A percentile compares a stretch with the other conserved stretches of the same genome.
These are phyloP conservation scores for Rosalia funebris DNA, from an alignment of 2,888 invertebrate genomes.

Conservation along the genomic window DNA sequence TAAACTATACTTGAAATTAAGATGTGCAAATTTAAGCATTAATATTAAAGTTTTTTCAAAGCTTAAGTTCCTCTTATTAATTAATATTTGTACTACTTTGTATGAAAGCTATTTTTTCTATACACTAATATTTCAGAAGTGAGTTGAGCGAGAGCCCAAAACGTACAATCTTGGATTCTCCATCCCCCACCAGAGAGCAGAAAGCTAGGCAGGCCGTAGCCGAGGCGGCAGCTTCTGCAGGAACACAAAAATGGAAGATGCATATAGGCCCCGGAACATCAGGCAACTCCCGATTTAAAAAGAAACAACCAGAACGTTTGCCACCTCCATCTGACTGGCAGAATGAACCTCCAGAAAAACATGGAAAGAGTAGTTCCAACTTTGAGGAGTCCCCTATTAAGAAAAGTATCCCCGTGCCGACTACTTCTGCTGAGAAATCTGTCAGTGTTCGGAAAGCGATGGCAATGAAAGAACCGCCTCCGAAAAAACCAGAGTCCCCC, in stretches of 20 bases:
- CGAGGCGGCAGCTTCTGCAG: conserved; percentile 65
- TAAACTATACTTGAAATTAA: too few relatives aligned
- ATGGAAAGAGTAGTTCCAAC: conserved; percentile 56
- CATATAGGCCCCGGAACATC: conserved; percentile 71
- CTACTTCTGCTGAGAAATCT: conserved; percentile 67
- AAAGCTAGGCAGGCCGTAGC: conserved; percentile 65
- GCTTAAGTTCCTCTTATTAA: conserved; percentile 45
- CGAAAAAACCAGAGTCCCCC: conserved; percentile 56
- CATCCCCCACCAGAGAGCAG: conserved; percentile 64
- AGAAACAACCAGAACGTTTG: conserved; percentile 68
- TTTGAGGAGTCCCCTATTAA: conserved; percentile 53
- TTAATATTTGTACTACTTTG: neutral
- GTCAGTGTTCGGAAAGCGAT: conserved; percentile 71
- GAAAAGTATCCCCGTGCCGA: conserved; percentile 54
- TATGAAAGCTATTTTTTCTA: too few relatives aligned
- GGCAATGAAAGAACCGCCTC: conserved; percentile 72
- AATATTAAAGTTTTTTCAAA: too few relatives aligned
- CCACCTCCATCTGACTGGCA: conserved; percentile 60
- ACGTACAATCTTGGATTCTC: conserved; percentile 59
- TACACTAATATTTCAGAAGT: conserved; percentile 49
- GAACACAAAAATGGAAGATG: conserved; percentile 76
- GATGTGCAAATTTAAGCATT: too few relatives aligned
- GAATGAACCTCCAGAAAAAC: conserved; percentile 66
- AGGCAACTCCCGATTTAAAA: conserved; percentile 68
- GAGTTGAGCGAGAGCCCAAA: conserved; percentile 58